phyloP scores from a whole-genome alignment of 2,797 vertebrate species.

The Ctenochaetus hawaiiensis region DNA sequence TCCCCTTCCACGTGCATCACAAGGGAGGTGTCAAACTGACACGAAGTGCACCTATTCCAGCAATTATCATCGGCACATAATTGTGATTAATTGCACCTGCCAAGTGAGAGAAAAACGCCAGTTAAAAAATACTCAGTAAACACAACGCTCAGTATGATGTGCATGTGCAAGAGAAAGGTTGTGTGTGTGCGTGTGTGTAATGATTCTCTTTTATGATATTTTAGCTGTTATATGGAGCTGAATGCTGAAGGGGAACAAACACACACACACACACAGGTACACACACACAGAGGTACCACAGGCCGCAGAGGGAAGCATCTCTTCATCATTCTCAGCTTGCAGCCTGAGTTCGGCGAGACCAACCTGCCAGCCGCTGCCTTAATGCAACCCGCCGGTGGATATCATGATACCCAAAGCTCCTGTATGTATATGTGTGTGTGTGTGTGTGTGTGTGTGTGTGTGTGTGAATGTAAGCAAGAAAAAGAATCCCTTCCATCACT shows the following conservation, averaged over 20 bases:
- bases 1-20: conserved; percentile 4
- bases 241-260: conserved; percentile 23
- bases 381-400: conserved; percentile 47
- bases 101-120: conserved; percentile 18
- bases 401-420: conserved; percentile 22
- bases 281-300: background rate
- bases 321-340: conserved; percentile 52
- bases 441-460: conserved; percentile 25
- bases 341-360: conserved; percentile 39
- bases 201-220: conserved; percentile 35
- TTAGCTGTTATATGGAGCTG: conserved; percentile 20
- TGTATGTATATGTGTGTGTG: conserved; percentile 6
- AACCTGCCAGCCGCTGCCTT: conserved; percentile 34
- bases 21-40: conserved; percentile 38
- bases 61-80: conserved; percentile 55
- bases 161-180: background rate
- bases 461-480: conserved; percentile 23
- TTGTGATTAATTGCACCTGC: conserved; percentile 54
- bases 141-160: background rate
- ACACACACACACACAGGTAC: conserved; percentile 1
- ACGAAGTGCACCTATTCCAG: conserved; percentile 29
- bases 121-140: conserved; percentile 5
- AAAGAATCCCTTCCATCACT: no score
- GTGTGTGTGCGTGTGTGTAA: background rate
- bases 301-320: conserved; percentile 44